These are phyloP conservation scores for Tympanoctomys barrerae DNA, from an alignment of 2,797 vertebrate species.

Conservation along the genomic window DNA sequence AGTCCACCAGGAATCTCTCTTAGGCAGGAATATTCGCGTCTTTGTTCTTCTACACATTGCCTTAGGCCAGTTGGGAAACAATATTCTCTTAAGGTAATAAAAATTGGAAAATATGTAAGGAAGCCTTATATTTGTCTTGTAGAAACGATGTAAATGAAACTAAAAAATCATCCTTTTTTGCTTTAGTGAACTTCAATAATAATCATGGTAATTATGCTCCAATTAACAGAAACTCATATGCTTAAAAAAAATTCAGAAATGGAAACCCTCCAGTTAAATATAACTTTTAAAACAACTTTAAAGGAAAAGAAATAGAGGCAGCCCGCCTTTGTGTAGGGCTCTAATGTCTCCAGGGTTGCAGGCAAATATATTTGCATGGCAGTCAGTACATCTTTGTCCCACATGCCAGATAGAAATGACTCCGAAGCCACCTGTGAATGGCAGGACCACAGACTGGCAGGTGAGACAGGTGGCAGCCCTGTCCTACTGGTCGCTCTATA, in stretches of 20 bases:
- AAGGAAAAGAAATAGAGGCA: neutral
- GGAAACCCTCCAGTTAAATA: neutral
- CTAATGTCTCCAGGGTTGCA: neutral
- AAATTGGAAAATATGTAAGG: neutral
- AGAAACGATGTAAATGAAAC: neutral
- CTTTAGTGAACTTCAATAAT: neutral
- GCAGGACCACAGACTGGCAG: neutral
- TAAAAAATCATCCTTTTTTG: neutral
- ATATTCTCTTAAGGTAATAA: neutral
- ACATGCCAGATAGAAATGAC: neutral
- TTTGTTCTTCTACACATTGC: neutral
- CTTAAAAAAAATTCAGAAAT: slow-evolving; percentile 24
- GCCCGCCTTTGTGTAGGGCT: neutral
- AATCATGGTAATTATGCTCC: neutral
- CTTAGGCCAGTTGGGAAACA: neutral
- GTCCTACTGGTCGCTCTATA: neutral
- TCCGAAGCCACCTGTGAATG: neutral
- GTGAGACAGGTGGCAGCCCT: neutral
- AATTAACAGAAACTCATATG: slow-evolving; percentile 20
- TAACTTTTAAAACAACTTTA: slow-evolving; percentile 12
- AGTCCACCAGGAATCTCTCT: neutral
- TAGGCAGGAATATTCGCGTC: neutral
- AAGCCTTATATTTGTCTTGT: neutral
- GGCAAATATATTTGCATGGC: neutral
- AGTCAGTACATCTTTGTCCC: neutral